Base-by-base conservation (phyloP, 92 coral and sea anemone genomes). In the Phymanthus crucifer region DNA sequence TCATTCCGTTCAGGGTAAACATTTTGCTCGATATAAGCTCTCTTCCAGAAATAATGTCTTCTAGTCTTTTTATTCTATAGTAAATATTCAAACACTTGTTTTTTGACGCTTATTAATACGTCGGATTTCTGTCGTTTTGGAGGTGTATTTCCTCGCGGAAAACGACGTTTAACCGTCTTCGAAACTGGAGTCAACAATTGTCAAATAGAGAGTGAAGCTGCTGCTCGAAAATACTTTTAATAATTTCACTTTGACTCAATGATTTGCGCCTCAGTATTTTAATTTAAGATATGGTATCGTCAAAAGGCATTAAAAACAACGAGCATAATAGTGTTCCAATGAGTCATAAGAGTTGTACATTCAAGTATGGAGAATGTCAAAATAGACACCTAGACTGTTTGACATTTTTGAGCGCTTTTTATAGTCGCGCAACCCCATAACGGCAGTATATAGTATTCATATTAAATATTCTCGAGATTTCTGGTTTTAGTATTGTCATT, bases 321-420 rank as follows among this genome's bases (percentile, higher is more conserved):
- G 57, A 32, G 52, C 37, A 27, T n/a, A n/a, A n/a, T 61, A 61
- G 3, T 70, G 80, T 70, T 61, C 54, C 52, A 77, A 38, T 34
- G 34, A 40, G 7, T 75, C 29, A 18, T 61, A 27, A 61, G 34
- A 12, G 29, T 38, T 33, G 80, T 46, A 57, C 24, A 19, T 2
- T 26, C 31, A 33, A 29, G 72, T 37, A 61, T 64, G 81, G 66
- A 23, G 31, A 77, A 77, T 61, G 72, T 36, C 72, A 64, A 77
- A 64, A 61, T 64, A 54, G 81, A 77, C 40, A 65, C 12, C 46
- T 72, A 77, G 80, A 76, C 26, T 58, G 40, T 77, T 77, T 58
- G 81, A 36, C 66, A 77, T 77, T 61, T 77, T 77, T 76, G 17
- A 14, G 29, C 58, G 40, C 11, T 71, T 37, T 57, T 77, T 56